Evolutionary conservation across 2,113 vertebrate genomes (phyloP), one percentile per base, ranked within the genome.

Genomic region (Phalacrocorax brasilianus): DNA sequence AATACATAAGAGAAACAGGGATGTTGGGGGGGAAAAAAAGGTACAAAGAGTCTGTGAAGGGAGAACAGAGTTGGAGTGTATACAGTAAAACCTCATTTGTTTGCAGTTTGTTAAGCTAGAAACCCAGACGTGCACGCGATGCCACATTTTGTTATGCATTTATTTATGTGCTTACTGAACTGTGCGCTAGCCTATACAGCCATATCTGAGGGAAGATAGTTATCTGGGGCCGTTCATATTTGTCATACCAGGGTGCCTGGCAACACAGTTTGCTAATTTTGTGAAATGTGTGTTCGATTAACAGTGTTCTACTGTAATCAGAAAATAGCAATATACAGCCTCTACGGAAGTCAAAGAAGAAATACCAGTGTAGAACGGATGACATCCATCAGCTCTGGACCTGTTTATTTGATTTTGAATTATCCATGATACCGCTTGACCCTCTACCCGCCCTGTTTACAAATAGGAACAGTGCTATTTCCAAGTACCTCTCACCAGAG

Each of bases 81-180:
- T 70, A 20, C 18, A 45, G 61, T 66, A 70, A 91, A 96, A 68
- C 40, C 73, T 96, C 45, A 63, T 95, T 94, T 93, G 52, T 88
- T 90, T 92, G 85, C 55, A 75, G 85, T 94, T 94, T 87, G 77
- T 87, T 94, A 88, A 82, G 71, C 50, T 78, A 11, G 71, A 67
- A 96, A 92, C 8, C 14, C 82, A 86, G 72, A 59, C 2, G 5
- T 77, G 93, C 47, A 16, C 84, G 85, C 2, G 2, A 2, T 83
- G 68, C 67, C 47, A 21, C 2, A 0, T 88, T 94, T 88, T 71
- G 61, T 90, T 91, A 50, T 35, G 49, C 49, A 65, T 88, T 89
- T 96, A 56, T 94, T 95, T 93, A 44, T 95, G 87, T 90, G 74
- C 58, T 88, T 88, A 58, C 62, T 89, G 89, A 82, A 30, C 84